Conservation (phyloP, 2,888 invertebrate species). For the Dorcus hopei region DNA sequence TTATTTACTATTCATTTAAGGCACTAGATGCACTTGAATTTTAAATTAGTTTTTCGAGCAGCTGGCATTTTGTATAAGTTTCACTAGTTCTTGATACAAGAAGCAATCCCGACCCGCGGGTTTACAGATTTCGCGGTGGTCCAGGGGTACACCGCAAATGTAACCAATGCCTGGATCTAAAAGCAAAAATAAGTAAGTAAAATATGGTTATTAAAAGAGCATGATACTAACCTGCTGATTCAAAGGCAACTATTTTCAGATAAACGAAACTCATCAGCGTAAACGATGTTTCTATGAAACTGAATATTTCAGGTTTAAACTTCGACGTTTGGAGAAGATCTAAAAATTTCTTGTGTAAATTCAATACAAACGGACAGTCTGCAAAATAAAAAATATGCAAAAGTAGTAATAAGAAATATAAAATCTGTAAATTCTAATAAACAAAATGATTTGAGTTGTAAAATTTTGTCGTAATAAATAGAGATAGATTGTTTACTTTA, state of each 20-base stretch:
- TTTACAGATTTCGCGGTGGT: slow-evolving; percentile 86
- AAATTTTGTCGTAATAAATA: too few species aligned
- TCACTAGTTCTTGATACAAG: slow-evolving; percentile 64
- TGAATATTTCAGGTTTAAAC: slow-evolving; percentile 61
- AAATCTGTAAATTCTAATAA: too few species aligned
- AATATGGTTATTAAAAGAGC: not conserved
- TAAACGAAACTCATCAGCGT: slow-evolving; percentile 74
- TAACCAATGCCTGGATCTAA: slow-evolving; percentile 79
- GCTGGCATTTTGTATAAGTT: slow-evolving; percentile 52
- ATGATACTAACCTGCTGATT: slow-evolving; percentile 65
- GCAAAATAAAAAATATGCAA: slow-evolving; percentile 30
- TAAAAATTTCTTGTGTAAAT: slow-evolving; percentile 63
- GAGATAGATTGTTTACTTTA: too few species aligned
- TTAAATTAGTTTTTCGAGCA: not conserved
- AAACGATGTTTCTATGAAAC: slow-evolving; percentile 75
- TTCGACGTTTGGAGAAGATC: slow-evolving; percentile 54
- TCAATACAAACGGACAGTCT: slow-evolving; percentile 69
- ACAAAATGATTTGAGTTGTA: too few species aligned
- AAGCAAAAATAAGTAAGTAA: slow-evolving; percentile 23
- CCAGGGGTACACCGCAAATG: slow-evolving; percentile 68
- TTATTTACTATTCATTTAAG: not conserved
- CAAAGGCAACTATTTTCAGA: slow-evolving; percentile 70
- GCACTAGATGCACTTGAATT: not conserved
- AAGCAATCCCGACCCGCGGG: slow-evolving; percentile 68
- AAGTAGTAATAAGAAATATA: too few species aligned